Evolutionary conservation across 2,113 vertebrate species (phyloP).

Genomic region (Gopherus evgoodei): DNA sequence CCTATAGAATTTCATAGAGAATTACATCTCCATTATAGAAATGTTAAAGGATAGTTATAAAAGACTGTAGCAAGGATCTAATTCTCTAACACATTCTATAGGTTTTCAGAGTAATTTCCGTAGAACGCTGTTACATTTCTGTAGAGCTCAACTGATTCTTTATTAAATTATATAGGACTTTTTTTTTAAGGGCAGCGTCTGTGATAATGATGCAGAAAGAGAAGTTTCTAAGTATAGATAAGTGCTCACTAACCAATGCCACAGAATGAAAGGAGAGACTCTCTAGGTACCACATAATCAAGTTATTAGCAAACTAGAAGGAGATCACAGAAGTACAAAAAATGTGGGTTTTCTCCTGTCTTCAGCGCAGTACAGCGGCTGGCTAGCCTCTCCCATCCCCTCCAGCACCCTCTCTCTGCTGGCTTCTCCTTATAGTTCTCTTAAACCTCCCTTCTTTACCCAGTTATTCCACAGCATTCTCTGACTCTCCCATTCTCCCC

Average conservation of each 20-base stretch:
- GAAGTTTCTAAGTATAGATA: neutral
- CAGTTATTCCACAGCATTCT: neutral
- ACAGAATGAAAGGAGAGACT: neutral
- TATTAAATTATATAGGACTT: neutral
- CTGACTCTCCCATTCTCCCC: neutral
- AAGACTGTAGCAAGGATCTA: neutral
- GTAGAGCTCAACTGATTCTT: neutral
- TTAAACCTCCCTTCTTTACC: neutral
- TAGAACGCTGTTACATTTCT: neutral
- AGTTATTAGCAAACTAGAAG: neutral
- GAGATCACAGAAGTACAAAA: neutral
- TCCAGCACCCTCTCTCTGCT: neutral
- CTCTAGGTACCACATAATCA: neutral
- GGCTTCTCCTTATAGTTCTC: neutral
- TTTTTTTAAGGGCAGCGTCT: neutral
- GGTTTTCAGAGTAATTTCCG: neutral
- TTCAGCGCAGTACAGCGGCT: neutral
- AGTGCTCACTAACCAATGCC: neutral
- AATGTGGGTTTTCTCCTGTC: fast-evolving
- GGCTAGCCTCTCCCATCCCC: neutral
- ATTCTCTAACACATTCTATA: neutral
- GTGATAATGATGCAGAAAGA: neutral
- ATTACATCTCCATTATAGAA: neutral
- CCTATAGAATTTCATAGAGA: constrained; percentile 24
- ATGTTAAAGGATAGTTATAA: neutral